Percentiles rank a stretch among this genome's conserved stretches.
Evolutionary conservation across 2,888 invertebrate species (phyloP).

Genomic region (Cantharis flavilabris): DNA sequence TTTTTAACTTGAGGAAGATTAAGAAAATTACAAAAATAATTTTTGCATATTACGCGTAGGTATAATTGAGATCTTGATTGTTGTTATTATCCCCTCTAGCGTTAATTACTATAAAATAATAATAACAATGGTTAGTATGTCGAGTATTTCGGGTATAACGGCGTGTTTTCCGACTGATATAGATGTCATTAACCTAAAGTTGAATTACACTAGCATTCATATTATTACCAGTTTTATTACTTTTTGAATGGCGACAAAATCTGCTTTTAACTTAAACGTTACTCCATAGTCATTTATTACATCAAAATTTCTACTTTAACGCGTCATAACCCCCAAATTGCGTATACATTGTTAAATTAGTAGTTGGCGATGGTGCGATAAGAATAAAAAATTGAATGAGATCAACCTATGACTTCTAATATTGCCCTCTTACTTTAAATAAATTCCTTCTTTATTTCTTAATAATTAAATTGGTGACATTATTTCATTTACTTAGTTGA

Average conservation of each 20-base stretch:
- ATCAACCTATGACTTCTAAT: neutral
- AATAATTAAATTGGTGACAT: neutral
- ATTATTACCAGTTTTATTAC: neutral
- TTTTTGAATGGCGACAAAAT: neutral
- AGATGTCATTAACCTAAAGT: neutral
- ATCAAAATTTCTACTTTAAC: neutral
- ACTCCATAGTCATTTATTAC: neutral
- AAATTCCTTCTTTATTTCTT: neutral
- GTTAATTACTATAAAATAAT: neutral
- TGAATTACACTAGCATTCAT: neutral
- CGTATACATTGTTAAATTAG: neutral
- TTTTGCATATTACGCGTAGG: neutral
- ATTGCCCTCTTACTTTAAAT: neutral
- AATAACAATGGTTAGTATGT: neutral
- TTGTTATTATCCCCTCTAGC: neutral
- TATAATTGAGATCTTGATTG: neutral
- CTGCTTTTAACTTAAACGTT: neutral
- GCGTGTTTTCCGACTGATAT: neutral
- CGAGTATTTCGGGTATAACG: neutral
- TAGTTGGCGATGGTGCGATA: neutral
- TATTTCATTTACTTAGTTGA: too few relatives aligned
- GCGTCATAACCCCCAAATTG: neutral
- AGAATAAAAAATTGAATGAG: neutral
- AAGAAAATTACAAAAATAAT: neutral
- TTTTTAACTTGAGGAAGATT: too few relatives aligned